Base-by-base conservation (phyloP, 2,797 vertebrate genomes). In the Pyrocephalus nanus region DNA sequence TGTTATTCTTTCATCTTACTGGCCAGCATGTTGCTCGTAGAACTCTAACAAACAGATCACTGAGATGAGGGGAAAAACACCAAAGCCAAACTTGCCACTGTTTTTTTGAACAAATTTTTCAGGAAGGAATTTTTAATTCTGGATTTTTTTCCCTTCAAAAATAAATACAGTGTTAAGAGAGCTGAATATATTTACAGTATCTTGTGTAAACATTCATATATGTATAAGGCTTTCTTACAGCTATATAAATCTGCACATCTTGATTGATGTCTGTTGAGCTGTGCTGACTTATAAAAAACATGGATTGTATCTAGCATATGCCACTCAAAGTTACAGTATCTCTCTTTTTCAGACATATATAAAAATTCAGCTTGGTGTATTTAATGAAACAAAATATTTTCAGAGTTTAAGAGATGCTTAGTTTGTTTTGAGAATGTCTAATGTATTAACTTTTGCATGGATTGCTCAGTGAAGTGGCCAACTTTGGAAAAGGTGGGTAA, bases 311-410 rank as follows among this genome's bases (percentile, higher is more conserved):
- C 88, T 93, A 84, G 58, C 82, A 54, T 55, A 70, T 87, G 92
- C 64, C 91, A 95, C 76, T 87, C 86, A 71, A 79, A 87, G 61
- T 87, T 83, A 77, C 54, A 77, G 69, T 83, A 72, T 87, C 54
- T 84, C 73, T 54, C 30, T 45, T 91, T 90, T 87, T 82, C 75
- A 91, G 43, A 86, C 66, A 40, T 74, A 32, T 54, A 80, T 89
- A 86, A 71, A 96, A 95, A 65, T 50, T 92, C 54, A 51, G 2
- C 54, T 92, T 78, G 29, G 27, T 58, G n/a, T 81, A 93, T 92
- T 96, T 95, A 92, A 58, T 87, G 55, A 93, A 96, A 95, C 70
- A 76, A 92, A 93, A 67, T 96, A 92, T 95, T 96, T 93, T 81
- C 27, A 14, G 11, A 72, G 40, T 80, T 96, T 76, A 81, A 89